These are phyloP conservation scores for Channa maculata DNA, from an alignment of 2,113 vertebrate species.

Conservation along the genomic window DNA sequence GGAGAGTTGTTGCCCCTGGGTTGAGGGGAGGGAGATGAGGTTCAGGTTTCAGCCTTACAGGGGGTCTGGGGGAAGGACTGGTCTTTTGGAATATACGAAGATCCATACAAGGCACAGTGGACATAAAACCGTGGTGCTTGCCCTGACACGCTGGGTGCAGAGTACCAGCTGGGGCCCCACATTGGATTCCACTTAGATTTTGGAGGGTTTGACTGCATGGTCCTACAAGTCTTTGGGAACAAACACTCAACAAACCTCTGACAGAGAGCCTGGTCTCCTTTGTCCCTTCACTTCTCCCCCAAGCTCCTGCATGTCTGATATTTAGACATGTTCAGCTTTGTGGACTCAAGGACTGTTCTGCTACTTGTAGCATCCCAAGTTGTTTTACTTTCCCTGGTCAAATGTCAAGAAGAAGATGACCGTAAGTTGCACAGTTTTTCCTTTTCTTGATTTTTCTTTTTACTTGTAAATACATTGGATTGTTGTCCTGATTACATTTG, in stretches of 20 bases:
- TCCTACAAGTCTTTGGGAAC: slow-evolving; percentile 80
- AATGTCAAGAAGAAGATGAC: slow-evolving; percentile 85
- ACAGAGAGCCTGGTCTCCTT: slow-evolving; percentile 71
- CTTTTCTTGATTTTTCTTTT: slow-evolving; percentile 8
- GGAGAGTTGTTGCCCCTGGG: slow-evolving; percentile 66
- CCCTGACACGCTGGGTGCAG: slow-evolving; percentile 85
- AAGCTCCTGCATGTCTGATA: slow-evolving; percentile 88
- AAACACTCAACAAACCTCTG: slow-evolving; percentile 68
- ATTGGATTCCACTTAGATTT: slow-evolving; percentile 86
- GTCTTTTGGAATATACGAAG: slow-evolving; percentile 88
- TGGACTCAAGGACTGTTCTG: slow-evolving; percentile 90
- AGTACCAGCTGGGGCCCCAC: slow-evolving; percentile 86
- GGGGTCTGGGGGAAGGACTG: slow-evolving; percentile 88
- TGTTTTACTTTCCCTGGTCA: slow-evolving; percentile 87
- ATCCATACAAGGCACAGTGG: slow-evolving; percentile 84
- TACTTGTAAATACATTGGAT: slow-evolving; percentile 25
- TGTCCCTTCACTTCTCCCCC: slow-evolving; percentile 77
- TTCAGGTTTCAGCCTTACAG: slow-evolving; percentile 86
- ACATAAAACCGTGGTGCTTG: slow-evolving; percentile 89
- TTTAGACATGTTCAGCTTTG: slow-evolving; percentile 91
- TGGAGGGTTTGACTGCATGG: slow-evolving; percentile 84
- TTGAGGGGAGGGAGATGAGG: slow-evolving; percentile 78
- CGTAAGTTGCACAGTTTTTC: slow-evolving; percentile 84
- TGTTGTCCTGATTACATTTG: slow-evolving; percentile 19
- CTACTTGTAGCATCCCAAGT: slow-evolving; percentile 88